A percentile compares a stretch with the other conserved stretches of the same genome.
Evolutionary conservation across 1,140 invertebrate species (phyloP).

Genomic region (Heliothis virescens): DNA sequence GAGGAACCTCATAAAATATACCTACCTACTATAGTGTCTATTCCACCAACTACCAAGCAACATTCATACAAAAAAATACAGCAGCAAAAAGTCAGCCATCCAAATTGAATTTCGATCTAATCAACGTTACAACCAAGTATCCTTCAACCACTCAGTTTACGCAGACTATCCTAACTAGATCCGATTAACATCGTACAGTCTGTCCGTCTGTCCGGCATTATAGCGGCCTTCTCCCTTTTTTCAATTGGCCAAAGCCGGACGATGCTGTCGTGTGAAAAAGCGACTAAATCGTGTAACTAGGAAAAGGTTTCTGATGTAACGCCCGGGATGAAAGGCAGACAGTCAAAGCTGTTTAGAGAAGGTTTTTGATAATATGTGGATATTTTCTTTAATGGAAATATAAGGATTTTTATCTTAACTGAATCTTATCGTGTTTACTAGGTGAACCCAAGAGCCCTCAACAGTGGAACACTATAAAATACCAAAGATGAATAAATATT

Average conservation of each 20-base stretch:
- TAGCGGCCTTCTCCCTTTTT: conserved; percentile 45
- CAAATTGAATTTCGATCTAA: conserved; percentile 30
- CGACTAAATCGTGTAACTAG: conserved; percentile 34
- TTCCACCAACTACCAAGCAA: not conserved
- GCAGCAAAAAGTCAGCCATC: not conserved
- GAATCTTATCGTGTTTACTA: too few species aligned
- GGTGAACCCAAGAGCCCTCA: too few species aligned
- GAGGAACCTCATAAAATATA: not conserved
- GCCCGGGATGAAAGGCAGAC: conserved; percentile 2
- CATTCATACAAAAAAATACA: not conserved
- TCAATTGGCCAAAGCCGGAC: conserved; percentile 44
- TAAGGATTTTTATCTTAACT: too few species aligned
- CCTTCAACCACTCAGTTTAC: conserved; percentile 38
- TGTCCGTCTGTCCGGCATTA: conserved; percentile 32
- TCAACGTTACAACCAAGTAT: conserved; percentile 23
- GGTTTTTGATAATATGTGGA: not conserved
- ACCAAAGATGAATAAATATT: too few species aligned
- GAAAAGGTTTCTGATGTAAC: conserved; percentile 48
- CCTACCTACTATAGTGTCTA: not conserved
- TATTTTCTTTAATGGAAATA: not conserved
- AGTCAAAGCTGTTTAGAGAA: conserved; percentile 1
- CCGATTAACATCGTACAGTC: conserved; percentile 47
- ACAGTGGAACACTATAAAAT: too few species aligned
- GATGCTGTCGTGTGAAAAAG: conserved; percentile 40
- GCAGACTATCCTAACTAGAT: conserved; percentile 35